A percentile compares a stretch with the other conserved stretches of the same genome.
Evolutionary conservation across 2,797 vertebrate species (phyloP).

Genomic region (Tapirus indicus): DNA sequence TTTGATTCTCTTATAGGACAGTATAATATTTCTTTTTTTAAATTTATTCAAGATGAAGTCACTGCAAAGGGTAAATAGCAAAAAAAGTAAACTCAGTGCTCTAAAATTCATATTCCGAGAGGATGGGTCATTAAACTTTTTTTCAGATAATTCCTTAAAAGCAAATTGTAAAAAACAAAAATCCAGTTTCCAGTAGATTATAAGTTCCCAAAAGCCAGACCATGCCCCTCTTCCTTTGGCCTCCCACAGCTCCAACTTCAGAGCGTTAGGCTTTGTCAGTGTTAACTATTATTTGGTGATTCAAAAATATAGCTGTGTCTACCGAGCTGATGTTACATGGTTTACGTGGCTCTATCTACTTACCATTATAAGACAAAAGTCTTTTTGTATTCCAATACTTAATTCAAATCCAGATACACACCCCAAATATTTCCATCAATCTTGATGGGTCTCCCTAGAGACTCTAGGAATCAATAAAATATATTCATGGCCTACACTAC

Average conservation of each 20-base stretch:
- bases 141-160: neutral
- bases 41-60: slow-evolving; percentile 13
- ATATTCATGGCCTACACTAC: neutral
- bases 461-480: slow-evolving; percentile 39
- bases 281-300: neutral
- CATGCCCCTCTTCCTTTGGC: neutral
- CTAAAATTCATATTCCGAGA: neutral
- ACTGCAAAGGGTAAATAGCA: neutral
- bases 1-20: neutral
- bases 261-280: neutral
- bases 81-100: neutral
- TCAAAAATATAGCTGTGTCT: slow-evolving; percentile 11
- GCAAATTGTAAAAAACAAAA: neutral
- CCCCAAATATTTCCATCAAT: slow-evolving; percentile 15
- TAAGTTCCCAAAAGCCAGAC: neutral
- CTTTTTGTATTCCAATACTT: neutral
- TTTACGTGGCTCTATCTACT: neutral
- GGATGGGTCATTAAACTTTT: neutral
- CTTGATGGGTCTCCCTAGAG: neutral
- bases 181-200: neutral
- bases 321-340: neutral
- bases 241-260: neutral
- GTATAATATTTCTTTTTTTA: neutral
- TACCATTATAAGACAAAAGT: neutral
- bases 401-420: neutral